Base-by-base conservation (phyloP, 2,888 invertebrate species). In the Syrista parreyssii region DNA sequence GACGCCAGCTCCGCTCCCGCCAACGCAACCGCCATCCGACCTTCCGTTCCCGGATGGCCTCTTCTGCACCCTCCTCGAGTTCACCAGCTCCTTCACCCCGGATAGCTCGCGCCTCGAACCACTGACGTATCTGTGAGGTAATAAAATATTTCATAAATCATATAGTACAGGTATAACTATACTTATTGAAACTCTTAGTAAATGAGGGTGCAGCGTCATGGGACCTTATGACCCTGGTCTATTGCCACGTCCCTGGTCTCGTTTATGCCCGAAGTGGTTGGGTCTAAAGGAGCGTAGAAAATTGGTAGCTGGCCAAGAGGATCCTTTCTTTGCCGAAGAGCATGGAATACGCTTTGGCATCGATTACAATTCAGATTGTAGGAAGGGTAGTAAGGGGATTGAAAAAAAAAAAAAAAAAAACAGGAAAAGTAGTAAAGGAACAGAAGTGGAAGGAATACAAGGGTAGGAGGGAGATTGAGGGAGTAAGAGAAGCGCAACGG, bases 21-120 rank as follows among this genome's bases (percentile, higher is more conserved):
- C 79, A 32, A 35, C 40, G 74, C 79, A 81, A 72, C 83, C 84
- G 79, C 87, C 89, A 89, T 89, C 89, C 79, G 88, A 85, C 82
- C 88, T 86, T 77, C 79, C 86, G 80, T 85, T 86, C 69, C 87
- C 84, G 75, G 89, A 87, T 75, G 88, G 88, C 78, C 86, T 87
- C 79, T 87, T 89, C 79, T 88, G 88, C 79, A 87, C 89, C 81
- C 90, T 87, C 76, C 90, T 87, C 81, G 89, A 87, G 78, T 83
- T 86, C 81, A 89, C 89, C 81, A 89, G 81, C 84, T 90, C 90
- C 82, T 90, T 90, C 80, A 89, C 87, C 79, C 89, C 89, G 40
- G 88, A 87, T 81, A 89, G 84, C 81, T 90, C 90, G 80, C 89
- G 86, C 79, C 89, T 88, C 76, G 89, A 88, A 77, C 89, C 86